Base-by-base conservation (phyloP, 2,888 invertebrate species). In the Megastigmus dorsalis region DNA sequence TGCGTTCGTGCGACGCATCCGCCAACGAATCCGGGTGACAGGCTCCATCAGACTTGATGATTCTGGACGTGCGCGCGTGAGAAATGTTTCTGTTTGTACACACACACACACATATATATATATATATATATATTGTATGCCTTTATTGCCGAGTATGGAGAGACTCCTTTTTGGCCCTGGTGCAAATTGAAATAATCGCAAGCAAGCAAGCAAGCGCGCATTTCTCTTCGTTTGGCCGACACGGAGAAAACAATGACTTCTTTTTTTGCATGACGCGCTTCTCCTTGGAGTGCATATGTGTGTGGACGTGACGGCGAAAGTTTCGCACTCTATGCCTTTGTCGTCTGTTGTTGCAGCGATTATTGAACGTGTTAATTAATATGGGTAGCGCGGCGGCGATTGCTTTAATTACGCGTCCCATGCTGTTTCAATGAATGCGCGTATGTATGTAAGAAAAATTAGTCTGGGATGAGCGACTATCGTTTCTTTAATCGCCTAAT, bases 341-440 rank as follows among this genome's bases (percentile, higher is more conserved):
- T 62, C 5, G 30, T 13, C 10, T 7, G n/a, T 30, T 30, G 23
- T 33, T 23, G 2, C 15, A 1, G 1, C 6, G 10, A 15, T 23
- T 52, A 20, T 9, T 18, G 20, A 18, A 20, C 26, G 26, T 10
- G 0, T 15, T 10, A 48, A 45, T 62, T 45, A 10, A 1, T 13
- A 18, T 5, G 45, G n/a, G n/a, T n/a, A n/a, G 4, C 7, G 36
- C 20, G 30, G 20, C 33, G 52, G 55, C 55, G 38, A 63, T 63
- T 7, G 28, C 55, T 1, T 43, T 70, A 54, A 63, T 70, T 63
- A 45, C 45, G 36, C 54, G n/a, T 62, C n/a, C n/a, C n/a, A n/a
- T 36, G 54, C 33, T 52, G 20, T 41, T 60, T 69, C 52, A 48
- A 59, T 69, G 36, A 60, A 10, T 10, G 30, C 9, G 36, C n/a